Evolutionary conservation across 2,888 invertebrate species (phyloP), one percentile per base, ranked within the genome.

Genomic region (Amphipyra berbera): DNA sequence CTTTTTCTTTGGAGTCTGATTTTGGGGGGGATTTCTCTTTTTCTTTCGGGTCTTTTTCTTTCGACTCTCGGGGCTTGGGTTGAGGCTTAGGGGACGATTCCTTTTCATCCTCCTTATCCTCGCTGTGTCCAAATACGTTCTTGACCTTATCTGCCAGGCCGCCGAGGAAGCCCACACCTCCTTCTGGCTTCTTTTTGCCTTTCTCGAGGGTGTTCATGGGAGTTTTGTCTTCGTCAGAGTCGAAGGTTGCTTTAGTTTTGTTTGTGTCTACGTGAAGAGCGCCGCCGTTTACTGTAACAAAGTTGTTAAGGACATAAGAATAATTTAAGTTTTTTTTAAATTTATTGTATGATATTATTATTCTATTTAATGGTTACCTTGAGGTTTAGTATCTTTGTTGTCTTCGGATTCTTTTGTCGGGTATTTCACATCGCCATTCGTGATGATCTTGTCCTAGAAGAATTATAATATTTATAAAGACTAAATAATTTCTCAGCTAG

Each of bases 221-320:
- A 12, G 95, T 95, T 79, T 95, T 95, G 57, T 95, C 95, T 79
- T 95, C 94, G 48, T 95, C 95, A 0, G 96, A 95, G 76, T 95
- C 95, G 61, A 96, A 94, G 1, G 95, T 94, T 1, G 95, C 95
- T 81, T 95, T 95, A 38, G 93, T 92, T 73, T 95, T 95, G 84
- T 96, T 95, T 2, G 95, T 94, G 69, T 94, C 94, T 13, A 94
- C 91, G 68, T 61, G 67, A 14, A 68, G 69, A 45, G 92, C 86
- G 52, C 91, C 91, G 14, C 95, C 95, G 67, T 95, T 95, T 6
- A 90, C 95, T 95, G 88, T 33, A 88, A 60, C 41, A 56, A 60
- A 52, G 52, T 49, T 21, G 21, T 21, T 21, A 3, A 37, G 33
- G 27, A 33, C 44, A n/a, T 9, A 47, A 30, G 7, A 6, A 30